phyloP scores from a whole-genome alignment of 1,140 invertebrate species.

The Tetragnatha versicolor region DNA sequence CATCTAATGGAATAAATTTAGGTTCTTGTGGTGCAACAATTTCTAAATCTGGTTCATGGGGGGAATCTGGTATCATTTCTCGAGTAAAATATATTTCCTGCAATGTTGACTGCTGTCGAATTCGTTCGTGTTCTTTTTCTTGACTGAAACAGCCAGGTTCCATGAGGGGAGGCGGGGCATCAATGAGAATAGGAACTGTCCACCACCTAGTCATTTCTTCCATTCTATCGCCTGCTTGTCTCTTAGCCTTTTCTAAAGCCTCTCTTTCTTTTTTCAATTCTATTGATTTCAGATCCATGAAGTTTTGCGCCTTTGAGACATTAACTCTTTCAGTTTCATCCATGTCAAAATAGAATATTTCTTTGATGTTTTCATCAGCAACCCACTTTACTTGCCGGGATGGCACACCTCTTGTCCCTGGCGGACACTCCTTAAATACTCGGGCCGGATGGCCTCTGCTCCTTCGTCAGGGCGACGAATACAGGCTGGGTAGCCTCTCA shows the following conservation, averaged over 20 bases:
- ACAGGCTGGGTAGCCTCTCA: too few species aligned
- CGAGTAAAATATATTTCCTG: constrained; percentile 82
- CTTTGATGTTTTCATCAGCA: constrained; percentile 77
- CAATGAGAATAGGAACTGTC: constrained; percentile 74
- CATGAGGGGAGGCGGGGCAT: constrained; percentile 71
- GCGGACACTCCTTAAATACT: too few species aligned
- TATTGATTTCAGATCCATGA: constrained; percentile 89
- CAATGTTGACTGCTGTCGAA: constrained; percentile 81
- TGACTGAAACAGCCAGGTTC: constrained; percentile 80
- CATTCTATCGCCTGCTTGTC: constrained; percentile 63
- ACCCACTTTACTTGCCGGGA: constrained; percentile 88
- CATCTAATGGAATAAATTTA: too few species aligned
- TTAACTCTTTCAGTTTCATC: constrained; percentile 93
- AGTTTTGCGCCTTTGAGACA: constrained; percentile 76
- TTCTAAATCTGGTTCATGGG: too few species aligned
- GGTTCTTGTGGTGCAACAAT: too few species aligned
- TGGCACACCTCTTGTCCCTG: too few species aligned
- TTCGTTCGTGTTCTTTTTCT: constrained; percentile 85
- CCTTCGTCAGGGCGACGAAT: too few species aligned
- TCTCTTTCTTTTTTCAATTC: constrained; percentile 86
- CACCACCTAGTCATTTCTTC: constrained; percentile 68
- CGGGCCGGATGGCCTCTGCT: too few species aligned
- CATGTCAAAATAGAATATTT: constrained; percentile 86
- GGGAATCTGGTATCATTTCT: too few species aligned
- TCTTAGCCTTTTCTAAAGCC: constrained; percentile 77